phyloP scores from a whole-genome alignment of 2,888 invertebrate species.

The Ectropis crepuscularia region DNA sequence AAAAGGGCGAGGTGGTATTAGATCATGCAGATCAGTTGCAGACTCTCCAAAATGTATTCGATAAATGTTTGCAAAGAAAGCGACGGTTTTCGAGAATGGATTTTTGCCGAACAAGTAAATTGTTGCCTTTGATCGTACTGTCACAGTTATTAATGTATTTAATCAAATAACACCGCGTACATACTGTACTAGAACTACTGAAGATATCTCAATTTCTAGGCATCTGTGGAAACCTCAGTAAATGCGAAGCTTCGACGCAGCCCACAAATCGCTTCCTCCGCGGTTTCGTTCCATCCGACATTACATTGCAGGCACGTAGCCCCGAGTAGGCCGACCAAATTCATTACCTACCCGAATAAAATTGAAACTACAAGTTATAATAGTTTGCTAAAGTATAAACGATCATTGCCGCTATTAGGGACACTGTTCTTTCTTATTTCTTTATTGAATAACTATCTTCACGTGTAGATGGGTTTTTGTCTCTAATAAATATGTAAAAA shows the following conservation, averaged over 20 bases:
- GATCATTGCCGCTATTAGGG: background rate
- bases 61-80: too few relatives aligned
- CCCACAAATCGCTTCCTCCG: slow-evolving; percentile 39
- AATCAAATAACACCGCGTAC: background rate
- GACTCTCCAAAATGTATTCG: too few relatives aligned
- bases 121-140: too few relatives aligned
- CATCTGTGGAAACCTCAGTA: slow-evolving; percentile 14
- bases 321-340: slow-evolving; percentile 66
- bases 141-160: too few relatives aligned
- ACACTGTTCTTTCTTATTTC: too few relatives aligned
- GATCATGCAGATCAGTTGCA: too few relatives aligned
- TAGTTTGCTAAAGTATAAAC: background rate
- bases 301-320: slow-evolving; percentile 71
- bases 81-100: too few relatives aligned
- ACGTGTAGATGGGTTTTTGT: too few relatives aligned
- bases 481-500: too few relatives aligned
- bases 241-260: slow-evolving; percentile 14
- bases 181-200: background rate
- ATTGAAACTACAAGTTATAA: slow-evolving; percentile 4
- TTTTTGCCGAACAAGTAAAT: too few relatives aligned
- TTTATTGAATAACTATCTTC: too few relatives aligned
- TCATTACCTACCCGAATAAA: slow-evolving; percentile 67
- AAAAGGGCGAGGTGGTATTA: too few relatives aligned
- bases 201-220: background rate
- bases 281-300: slow-evolving; percentile 47